A percentile compares a stretch with the other conserved stretches of the same genome.
Evolutionary conservation across 1,140 invertebrate species (phyloP).

Genomic region (Hycleus cichorii): DNA sequence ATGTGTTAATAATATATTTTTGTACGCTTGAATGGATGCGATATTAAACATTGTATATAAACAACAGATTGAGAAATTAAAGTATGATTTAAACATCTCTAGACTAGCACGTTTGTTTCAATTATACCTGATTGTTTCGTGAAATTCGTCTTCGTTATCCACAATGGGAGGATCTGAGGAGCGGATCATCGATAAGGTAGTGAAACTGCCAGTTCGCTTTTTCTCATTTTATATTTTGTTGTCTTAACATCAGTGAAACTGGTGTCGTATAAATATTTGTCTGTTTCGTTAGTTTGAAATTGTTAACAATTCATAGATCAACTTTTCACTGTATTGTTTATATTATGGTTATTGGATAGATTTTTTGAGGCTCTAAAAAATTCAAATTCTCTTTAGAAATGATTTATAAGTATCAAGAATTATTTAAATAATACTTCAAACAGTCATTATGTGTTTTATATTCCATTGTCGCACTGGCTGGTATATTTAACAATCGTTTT

Average conservation of each 20-base stretch:
- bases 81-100: no score
- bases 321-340: constrained; percentile 32
- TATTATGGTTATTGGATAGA: constrained; percentile 7
- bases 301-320: constrained; percentile 15
- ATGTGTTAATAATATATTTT: constrained; percentile 39
- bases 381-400: not conserved
- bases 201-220: not conserved
- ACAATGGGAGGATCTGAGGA: no score
- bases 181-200: no score
- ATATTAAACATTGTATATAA: constrained; percentile 17
- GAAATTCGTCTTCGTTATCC: no score
- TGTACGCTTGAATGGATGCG: constrained; percentile 40
- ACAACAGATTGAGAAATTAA: no score
- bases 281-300: no score
- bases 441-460: constrained; percentile 84
- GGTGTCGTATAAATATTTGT: no score
- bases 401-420: not conserved
- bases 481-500: constrained; percentile 88
- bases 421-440: constrained; percentile 34
- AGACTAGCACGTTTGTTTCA: not conserved
- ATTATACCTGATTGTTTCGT: not conserved
- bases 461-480: constrained; percentile 85
- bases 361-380: constrained; percentile 33
- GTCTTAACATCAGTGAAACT: no score
- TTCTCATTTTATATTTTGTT: not conserved